These are phyloP conservation scores for Nycticryphes semicollaris DNA, from an alignment of 2,113 vertebrate genomes.

Conservation along the genomic window DNA sequence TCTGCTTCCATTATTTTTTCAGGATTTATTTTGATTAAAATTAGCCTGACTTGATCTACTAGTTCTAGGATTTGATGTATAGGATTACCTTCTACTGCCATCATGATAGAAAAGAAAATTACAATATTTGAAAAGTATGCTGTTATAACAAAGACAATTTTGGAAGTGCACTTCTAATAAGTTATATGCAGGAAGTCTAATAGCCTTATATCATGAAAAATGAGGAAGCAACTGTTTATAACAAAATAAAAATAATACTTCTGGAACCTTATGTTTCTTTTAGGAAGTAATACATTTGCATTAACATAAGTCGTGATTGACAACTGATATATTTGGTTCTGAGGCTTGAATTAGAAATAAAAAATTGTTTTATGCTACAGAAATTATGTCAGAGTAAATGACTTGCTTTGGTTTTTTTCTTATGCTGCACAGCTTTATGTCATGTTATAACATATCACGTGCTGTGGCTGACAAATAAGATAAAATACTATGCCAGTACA, in stretches of 20 bases:
- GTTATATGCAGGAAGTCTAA: not conserved
- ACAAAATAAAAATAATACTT: not conserved
- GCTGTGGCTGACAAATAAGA: not conserved
- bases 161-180: not conserved
- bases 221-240: not conserved
- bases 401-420: not conserved
- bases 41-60: not conserved
- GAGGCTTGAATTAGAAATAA: not conserved
- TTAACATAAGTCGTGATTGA: not conserved
- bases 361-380: not conserved
- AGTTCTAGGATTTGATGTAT: not conserved
- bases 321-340: not conserved
- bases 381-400: not conserved
- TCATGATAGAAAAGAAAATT: not conserved
- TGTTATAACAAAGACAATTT: not conserved
- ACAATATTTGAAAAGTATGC: not conserved
- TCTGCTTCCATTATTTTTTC: not conserved
- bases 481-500: not conserved
- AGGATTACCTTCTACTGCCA: not conserved
- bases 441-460: not conserved
- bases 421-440: not conserved
- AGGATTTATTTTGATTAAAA: not conserved
- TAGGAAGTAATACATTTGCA: not conserved
- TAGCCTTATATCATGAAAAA: not conserved
- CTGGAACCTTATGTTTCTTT: not conserved